A percentile compares a stretch with the other conserved stretches of the same genome.
Conservation (phyloP, 2,113 vertebrate genomes). For the Erinaceus europaeus region DNA sequence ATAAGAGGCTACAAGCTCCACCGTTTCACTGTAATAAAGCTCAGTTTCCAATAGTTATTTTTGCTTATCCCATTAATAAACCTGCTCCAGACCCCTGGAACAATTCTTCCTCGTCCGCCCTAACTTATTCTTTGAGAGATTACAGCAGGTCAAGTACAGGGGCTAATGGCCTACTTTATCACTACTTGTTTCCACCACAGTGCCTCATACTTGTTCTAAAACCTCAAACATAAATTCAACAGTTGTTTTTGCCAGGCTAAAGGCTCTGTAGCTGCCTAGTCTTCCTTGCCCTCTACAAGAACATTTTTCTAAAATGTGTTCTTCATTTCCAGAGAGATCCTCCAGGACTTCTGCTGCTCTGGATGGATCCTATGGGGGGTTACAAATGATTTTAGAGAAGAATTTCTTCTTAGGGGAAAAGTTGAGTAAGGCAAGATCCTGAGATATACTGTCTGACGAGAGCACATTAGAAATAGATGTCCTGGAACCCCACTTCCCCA, state of each 20-base stretch:
- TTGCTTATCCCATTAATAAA: conserved; percentile 56
- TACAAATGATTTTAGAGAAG: conserved; percentile 31
- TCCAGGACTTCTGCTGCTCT: too few species aligned
- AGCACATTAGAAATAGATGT: too few species aligned
- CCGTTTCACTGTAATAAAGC: conserved; percentile 11
- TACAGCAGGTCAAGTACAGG: not conserved
- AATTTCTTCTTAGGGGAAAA: not conserved
- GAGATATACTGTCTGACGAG: not conserved
- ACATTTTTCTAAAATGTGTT: not conserved
- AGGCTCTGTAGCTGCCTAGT: not conserved
- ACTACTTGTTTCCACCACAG: not conserved
- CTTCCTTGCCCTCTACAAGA: not conserved
- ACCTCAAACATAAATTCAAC: not conserved
- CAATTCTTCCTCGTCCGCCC: not conserved
- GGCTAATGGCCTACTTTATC: not conserved
- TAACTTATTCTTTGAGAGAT: not conserved
- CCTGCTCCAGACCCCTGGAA: not conserved
- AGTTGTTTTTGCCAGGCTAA: not conserved
- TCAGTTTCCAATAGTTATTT: conserved; percentile 13
- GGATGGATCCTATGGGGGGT: too few species aligned
- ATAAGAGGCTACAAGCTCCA: conserved; percentile 34
- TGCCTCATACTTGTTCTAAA: not conserved
- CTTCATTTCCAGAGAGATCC: not conserved
- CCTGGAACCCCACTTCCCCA: too few species aligned
- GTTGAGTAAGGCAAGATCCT: not conserved